These are phyloP conservation scores for Zaprionus lineosus DNA, from an alignment of 2,888 invertebrate species.

Conservation along the genomic window DNA sequence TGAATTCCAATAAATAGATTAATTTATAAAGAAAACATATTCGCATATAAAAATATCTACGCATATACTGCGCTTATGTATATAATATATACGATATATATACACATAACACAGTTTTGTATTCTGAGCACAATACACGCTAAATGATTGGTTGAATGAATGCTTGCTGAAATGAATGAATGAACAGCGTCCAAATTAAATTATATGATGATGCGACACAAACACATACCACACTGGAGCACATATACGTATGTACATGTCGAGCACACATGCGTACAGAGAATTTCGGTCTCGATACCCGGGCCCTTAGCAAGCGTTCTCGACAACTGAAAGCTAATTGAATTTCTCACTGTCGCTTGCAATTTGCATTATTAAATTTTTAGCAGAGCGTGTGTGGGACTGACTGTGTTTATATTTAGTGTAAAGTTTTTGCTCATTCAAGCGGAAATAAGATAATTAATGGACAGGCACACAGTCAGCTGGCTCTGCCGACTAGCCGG, in stretches of 20 bases:
- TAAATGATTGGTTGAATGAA: conserved; percentile 60
- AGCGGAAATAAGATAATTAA: conserved; percentile 79
- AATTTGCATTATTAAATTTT: conserved; percentile 79
- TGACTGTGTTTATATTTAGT: conserved; percentile 58
- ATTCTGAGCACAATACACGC: conserved; percentile 34
- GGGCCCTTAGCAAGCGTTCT: conserved; percentile 45
- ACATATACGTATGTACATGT: conserved; percentile 2
- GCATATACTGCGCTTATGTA: too few species aligned
- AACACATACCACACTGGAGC: conserved; percentile 18
- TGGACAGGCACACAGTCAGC: conserved; percentile 35
- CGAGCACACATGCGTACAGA: not conserved
- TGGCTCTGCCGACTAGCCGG: too few species aligned
- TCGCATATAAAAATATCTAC: not conserved
- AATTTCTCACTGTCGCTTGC: conserved; percentile 80
- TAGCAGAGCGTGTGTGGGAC: conserved; percentile 45
- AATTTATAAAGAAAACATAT: too few species aligned
- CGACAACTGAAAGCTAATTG: conserved; percentile 72
- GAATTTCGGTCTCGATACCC: conserved; percentile 33
- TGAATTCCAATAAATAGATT: conserved; percentile 3
- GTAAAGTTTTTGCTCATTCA: conserved; percentile 64
- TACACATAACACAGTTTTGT: conserved; percentile 17
- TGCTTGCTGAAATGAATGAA: conserved; percentile 64
- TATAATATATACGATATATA: too few species aligned
- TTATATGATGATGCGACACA: conserved; percentile 71
- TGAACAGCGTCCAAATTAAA: conserved; percentile 74